Percentiles rank a stretch among this genome's conserved stretches.
These are phyloP conservation scores for Brachypalpus laphriformis DNA, from an alignment of 2,888 invertebrate species.

Conservation along the genomic window DNA sequence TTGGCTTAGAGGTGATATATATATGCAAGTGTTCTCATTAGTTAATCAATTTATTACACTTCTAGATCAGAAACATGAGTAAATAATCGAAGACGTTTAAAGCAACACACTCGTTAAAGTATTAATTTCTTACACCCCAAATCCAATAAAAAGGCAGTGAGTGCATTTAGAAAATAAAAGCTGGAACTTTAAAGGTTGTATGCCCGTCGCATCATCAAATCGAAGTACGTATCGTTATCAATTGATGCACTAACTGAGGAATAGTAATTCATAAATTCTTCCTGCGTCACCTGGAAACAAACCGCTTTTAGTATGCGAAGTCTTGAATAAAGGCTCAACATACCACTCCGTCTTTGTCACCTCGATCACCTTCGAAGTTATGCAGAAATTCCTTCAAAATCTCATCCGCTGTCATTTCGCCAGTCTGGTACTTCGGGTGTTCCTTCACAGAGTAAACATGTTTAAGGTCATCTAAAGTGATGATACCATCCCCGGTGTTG, in stretches of 20 bases:
- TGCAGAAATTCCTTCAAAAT: constrained; percentile 91
- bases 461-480: constrained; percentile 90
- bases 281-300: constrained; percentile 90
- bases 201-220: constrained; percentile 96
- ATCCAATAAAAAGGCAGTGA: constrained; percentile 3
- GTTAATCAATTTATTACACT: constrained; percentile 19
- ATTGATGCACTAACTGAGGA: constrained; percentile 96
- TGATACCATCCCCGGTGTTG: constrained; percentile 90
- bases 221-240: constrained; percentile 96
- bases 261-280: constrained; percentile 97
- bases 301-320: not conserved
- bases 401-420: constrained; percentile 92
- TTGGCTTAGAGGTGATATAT: not conserved
- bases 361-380: constrained; percentile 90
- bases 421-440: constrained; percentile 93
- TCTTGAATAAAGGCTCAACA: not conserved
- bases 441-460: constrained; percentile 91
- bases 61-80: constrained; percentile 10
- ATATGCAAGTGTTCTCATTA: too few relatives aligned
- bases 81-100: constrained; percentile 14
- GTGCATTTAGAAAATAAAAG: not conserved
- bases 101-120: constrained; percentile 8
- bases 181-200: constrained; percentile 90
- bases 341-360: constrained; percentile 89
- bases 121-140: not conserved